Evolutionary conservation across 2,797 vertebrate species (phyloP).

Genomic region (Microctenopoma steveboyesi): DNA sequence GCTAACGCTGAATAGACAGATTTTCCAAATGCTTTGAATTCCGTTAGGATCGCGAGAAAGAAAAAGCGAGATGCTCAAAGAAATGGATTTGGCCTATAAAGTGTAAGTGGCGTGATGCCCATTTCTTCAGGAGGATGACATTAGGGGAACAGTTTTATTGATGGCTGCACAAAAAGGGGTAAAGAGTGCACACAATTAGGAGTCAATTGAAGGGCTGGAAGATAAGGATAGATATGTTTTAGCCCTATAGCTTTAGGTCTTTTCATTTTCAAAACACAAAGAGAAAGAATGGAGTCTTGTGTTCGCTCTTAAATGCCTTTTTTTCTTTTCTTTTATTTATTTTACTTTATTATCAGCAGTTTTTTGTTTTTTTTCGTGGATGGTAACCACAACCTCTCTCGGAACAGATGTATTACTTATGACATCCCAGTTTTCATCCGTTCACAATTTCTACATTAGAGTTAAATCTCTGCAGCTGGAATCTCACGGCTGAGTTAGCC

Average conservation of each 20-base stretch:
- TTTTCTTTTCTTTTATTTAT: conserved; percentile 83
- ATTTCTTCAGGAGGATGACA: conserved; percentile 89
- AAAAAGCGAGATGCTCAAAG: conserved; percentile 83
- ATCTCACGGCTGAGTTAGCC: conserved; percentile 99
- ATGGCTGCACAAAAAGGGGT: conserved; percentile 84
- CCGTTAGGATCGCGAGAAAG: conserved; percentile 88
- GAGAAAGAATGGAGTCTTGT: conserved; percentile 87
- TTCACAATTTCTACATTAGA: conserved; percentile 99
- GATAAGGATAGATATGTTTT: conserved; percentile 85
- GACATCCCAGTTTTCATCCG: conserved; percentile 98
- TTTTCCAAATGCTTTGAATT: conserved; percentile 99
- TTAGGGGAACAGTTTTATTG: conserved; percentile 88
- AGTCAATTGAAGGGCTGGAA: conserved; percentile 90
- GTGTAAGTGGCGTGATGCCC: conserved; percentile 87
- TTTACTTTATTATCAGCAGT: conserved; percentile 82
- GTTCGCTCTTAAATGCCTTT: conserved; percentile 93
- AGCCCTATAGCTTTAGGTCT: conserved; percentile 90
- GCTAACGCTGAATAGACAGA: conserved; percentile 93
- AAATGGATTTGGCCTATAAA: conserved; percentile 95
- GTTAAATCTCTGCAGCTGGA: conserved; percentile 99
- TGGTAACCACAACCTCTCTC: conserved; percentile 88
- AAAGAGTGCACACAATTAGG: conserved; percentile 91
- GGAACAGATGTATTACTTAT: conserved; percentile 98
- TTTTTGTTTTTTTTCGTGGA: conserved; percentile 71
- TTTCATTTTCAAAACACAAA: conserved; percentile 96